These are phyloP conservation scores for Neoniphon sammara DNA, from an alignment of 2,797 vertebrate genomes.

Conservation along the genomic window DNA sequence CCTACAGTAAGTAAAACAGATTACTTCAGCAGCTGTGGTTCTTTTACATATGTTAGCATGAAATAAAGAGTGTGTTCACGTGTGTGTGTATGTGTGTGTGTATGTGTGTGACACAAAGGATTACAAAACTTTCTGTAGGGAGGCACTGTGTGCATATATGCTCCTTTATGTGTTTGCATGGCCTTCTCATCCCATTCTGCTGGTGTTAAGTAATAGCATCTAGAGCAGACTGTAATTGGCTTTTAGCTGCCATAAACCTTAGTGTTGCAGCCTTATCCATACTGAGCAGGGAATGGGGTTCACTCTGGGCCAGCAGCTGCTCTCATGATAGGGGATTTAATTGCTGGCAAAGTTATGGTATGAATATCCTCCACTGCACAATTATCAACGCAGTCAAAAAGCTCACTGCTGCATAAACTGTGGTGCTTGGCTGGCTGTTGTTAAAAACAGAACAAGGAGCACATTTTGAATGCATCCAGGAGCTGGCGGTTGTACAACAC, in stretches of 20 bases:
- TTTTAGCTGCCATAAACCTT: slow-evolving; percentile 73
- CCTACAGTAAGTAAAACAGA: slow-evolving; percentile 65
- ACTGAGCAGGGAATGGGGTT: slow-evolving; percentile 69
- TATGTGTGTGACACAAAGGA: slow-evolving; percentile 18
- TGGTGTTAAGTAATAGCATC: slow-evolving; percentile 69
- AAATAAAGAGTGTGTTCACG: slow-evolving; percentile 28
- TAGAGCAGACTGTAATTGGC: slow-evolving; percentile 69
- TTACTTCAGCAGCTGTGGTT: slow-evolving; percentile 64
- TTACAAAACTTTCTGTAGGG: slow-evolving; percentile 20
- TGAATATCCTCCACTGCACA: slow-evolving; percentile 71
- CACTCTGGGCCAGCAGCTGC: slow-evolving; percentile 73
- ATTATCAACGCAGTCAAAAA: slow-evolving; percentile 71
- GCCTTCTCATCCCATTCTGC: slow-evolving; percentile 57
- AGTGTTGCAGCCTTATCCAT: slow-evolving; percentile 69
- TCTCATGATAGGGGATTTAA: slow-evolving; percentile 79
- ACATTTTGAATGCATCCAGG: slow-evolving; percentile 65
- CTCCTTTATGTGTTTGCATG: slow-evolving; percentile 48
- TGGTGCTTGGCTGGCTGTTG: slow-evolving; percentile 61
- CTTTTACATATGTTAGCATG: slow-evolving; percentile 33
- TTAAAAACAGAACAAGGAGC: slow-evolving; percentile 67
- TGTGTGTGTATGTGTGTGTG: too few species aligned
- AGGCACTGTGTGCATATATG: slow-evolving; percentile 18
- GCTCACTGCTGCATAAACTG: slow-evolving; percentile 60
- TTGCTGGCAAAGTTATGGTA: slow-evolving; percentile 74
- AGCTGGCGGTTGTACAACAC: slow-evolving; percentile 67